A percentile compares a stretch with the other conserved stretches of the same genome.
Conservation (phyloP, 2,797 vertebrate species). For the Spatula clypeata region DNA sequence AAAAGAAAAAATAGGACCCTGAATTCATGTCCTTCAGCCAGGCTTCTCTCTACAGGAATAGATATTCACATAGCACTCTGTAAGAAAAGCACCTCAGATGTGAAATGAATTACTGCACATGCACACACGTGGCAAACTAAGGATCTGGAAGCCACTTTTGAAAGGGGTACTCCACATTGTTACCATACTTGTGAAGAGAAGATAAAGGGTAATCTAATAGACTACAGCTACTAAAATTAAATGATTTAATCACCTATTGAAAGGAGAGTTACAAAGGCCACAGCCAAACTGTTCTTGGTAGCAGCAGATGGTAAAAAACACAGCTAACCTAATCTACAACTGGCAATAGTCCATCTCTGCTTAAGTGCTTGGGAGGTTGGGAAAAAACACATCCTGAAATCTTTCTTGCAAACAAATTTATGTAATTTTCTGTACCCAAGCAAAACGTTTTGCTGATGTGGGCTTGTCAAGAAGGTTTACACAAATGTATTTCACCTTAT, state of each 20-base stretch:
- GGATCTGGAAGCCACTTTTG: not conserved
- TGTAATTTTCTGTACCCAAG: not conserved
- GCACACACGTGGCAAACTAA: rapidly evolving
- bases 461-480: not conserved
- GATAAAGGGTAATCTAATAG: not conserved
- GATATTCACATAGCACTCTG: not conserved
- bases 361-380: not conserved
- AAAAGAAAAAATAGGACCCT: not conserved
- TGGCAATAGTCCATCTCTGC: not conserved
- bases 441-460: not conserved
- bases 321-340: not conserved
- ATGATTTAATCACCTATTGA: not conserved
- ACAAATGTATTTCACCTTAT: not conserved
- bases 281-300: not conserved
- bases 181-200: not conserved
- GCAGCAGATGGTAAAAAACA: not conserved
- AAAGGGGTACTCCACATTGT: not conserved
- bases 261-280: not conserved
- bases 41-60: not conserved
- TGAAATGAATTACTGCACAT: not conserved
- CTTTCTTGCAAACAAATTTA: not conserved
- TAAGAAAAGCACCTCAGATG: not conserved
- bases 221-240: not conserved
- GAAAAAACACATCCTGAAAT: conserved; percentile 1
- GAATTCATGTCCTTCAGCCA: not conserved